A percentile compares a stretch with the other conserved stretches of the same genome.
Conservation (phyloP, 2,113 vertebrate genomes). For the Eolophus roseicapilla region DNA sequence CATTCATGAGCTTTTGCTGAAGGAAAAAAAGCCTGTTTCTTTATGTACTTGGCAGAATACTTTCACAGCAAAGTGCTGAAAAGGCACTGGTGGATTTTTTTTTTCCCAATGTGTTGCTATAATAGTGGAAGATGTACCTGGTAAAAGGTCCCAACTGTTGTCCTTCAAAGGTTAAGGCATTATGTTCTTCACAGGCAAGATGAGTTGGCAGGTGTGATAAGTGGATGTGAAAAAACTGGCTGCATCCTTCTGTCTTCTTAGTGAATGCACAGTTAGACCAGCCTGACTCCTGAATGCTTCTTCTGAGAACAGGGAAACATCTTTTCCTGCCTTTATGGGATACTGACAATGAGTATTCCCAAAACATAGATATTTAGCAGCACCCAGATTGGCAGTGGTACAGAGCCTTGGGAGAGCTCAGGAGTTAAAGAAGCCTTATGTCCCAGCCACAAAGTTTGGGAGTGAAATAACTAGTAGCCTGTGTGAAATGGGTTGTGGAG, state of each 20-base stretch:
- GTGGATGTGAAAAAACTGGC: not conserved
- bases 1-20: not conserved
- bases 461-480: not conserved
- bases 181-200: not conserved
- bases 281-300: not conserved
- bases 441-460: not conserved
- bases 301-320: not conserved
- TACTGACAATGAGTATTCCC: not conserved
- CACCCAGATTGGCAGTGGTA: not conserved
- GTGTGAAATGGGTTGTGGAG: not conserved
- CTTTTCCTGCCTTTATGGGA: not conserved
- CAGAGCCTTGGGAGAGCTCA: not conserved
- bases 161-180: not conserved
- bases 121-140: not conserved
- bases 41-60: not conserved
- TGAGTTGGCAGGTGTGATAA: not conserved
- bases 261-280: not conserved
- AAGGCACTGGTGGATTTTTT: not conserved
- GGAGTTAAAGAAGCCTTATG: not conserved
- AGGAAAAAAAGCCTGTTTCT: not conserved
- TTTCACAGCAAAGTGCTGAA: not conserved
- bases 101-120: not conserved
- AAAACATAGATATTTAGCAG: not conserved
- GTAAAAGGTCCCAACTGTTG: not conserved
- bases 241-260: not conserved